A percentile compares a stretch with the other conserved stretches of the same genome.
These are phyloP conservation scores for Penelope pileata DNA, from an alignment of 2,113 vertebrate genomes.

Conservation along the genomic window DNA sequence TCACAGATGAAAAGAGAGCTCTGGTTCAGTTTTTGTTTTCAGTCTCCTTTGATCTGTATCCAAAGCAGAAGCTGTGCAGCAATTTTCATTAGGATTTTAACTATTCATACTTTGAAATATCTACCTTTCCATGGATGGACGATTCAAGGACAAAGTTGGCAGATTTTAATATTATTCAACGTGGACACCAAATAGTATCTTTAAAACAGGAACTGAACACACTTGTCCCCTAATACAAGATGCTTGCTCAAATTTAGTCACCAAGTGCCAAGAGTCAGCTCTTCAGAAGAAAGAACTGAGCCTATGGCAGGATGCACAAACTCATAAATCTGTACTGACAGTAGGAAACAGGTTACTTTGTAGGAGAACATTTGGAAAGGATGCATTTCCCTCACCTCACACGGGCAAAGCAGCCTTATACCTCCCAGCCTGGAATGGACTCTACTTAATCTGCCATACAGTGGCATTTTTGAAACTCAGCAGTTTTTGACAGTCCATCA, in stretches of 20 bases:
- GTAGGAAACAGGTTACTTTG: neutral
- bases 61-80: neutral
- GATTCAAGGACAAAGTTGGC: neutral
- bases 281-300: slow-evolving; percentile 5
- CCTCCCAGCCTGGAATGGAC: neutral
- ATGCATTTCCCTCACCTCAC: neutral
- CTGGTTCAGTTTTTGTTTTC: neutral
- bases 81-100: neutral
- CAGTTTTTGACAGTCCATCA: neutral
- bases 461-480: neutral
- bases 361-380: neutral
- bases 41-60: neutral
- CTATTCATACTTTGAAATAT: neutral
- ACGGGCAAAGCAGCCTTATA: neutral
- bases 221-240: neutral
- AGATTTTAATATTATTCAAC: neutral
- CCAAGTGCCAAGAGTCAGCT: neutral
- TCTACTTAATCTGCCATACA: neutral
- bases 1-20: neutral
- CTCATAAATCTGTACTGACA: slow-evolving; percentile 26
- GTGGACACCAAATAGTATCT: neutral
- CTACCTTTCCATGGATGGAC: neutral
- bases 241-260: neutral
- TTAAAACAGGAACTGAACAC: neutral
- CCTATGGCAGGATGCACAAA: neutral